Conservation (phyloP, 2,888 invertebrate genomes). For the Rhorus exstirpatorius region DNA sequence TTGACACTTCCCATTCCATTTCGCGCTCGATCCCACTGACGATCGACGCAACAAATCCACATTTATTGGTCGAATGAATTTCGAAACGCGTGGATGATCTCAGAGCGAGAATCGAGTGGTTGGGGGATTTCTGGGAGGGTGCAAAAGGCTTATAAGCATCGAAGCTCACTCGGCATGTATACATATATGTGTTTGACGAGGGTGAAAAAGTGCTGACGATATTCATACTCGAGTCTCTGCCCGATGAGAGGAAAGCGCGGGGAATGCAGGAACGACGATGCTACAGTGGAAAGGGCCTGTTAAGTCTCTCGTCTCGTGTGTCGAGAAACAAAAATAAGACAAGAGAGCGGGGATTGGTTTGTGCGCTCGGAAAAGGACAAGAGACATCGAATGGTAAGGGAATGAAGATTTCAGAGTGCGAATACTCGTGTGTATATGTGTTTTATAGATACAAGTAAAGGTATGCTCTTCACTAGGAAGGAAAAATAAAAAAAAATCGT, state of each 20-base stretch:
- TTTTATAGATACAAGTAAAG: too few relatives aligned
- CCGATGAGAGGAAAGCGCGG: conserved; percentile 32
- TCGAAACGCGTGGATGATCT: conserved; percentile 3
- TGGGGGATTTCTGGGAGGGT: conserved; percentile 43
- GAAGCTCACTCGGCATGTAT: conserved; percentile 71
- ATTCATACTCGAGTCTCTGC: conserved; percentile 77
- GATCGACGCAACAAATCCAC: too few relatives aligned
- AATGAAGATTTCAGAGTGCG: conserved; percentile 69
- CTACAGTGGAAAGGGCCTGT: conserved; percentile 48
- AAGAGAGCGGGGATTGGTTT: conserved; percentile 45
- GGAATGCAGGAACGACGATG: conserved; percentile 18
- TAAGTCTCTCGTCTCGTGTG: conserved; percentile 39
- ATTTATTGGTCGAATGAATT: conserved; percentile 18
- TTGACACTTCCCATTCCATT: too few relatives aligned
- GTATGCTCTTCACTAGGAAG: too few relatives aligned
- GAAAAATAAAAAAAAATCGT: conserved; percentile 48
- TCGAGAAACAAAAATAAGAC: neutral
- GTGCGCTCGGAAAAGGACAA: conserved; percentile 61
- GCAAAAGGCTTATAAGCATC: conserved; percentile 56
- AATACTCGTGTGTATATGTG: conserved; percentile 54
- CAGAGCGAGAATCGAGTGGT: neutral
- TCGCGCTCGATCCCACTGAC: too few relatives aligned
- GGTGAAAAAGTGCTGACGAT: conserved; percentile 84
- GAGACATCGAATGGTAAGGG: conserved; percentile 62
- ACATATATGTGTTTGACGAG: conserved; percentile 83